These are phyloP conservation scores for Rhagonycha lutea DNA, from an alignment of 2,888 invertebrate species.

Conservation along the genomic window DNA sequence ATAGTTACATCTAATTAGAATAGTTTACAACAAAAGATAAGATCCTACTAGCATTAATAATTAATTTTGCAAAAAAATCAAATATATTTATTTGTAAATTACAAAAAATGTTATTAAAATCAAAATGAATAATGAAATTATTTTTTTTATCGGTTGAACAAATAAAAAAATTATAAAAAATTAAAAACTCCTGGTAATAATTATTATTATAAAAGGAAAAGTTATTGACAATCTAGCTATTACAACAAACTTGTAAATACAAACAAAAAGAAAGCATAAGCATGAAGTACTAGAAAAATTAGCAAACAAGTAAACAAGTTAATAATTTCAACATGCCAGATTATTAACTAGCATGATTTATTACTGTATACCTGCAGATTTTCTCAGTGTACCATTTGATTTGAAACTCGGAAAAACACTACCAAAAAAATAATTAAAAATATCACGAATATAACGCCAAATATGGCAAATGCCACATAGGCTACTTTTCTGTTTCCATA, in stretches of 20 bases:
- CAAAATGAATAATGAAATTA: too few relatives aligned
- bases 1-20: too few relatives aligned
- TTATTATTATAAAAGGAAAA: too few relatives aligned
- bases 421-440: constrained; percentile 4
- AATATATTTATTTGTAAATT: too few relatives aligned
- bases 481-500: constrained; percentile 4
- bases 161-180: background rate
- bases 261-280: background rate
- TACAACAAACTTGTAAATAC: background rate
- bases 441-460: constrained; percentile 1
- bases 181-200: background rate
- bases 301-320: background rate
- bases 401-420: background rate
- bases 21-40: too few relatives aligned
- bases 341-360: background rate
- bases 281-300: background rate
- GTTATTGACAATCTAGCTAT: background rate
- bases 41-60: too few relatives aligned
- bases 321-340: background rate
- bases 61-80: too few relatives aligned
- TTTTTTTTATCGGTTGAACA: too few relatives aligned
- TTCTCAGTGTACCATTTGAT: background rate
- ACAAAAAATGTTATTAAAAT: too few relatives aligned
- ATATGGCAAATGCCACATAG: background rate
- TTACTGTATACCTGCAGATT: background rate